Evolutionary conservation across 2,113 vertebrate genomes (phyloP).

Genomic region (Toxotes jaculatrix): DNA sequence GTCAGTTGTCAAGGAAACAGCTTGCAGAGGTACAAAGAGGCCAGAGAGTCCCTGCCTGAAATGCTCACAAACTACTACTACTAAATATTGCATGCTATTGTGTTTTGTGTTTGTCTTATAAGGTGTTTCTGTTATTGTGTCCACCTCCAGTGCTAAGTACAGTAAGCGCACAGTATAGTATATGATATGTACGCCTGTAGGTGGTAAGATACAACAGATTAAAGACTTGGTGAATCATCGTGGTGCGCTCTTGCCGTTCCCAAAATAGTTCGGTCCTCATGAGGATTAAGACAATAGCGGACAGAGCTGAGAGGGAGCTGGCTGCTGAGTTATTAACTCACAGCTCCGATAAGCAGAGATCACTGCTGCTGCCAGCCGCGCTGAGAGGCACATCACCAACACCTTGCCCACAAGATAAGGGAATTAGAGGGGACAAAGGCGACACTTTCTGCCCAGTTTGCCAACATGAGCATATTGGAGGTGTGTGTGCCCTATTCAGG

Average conservation of each 20-base stretch:
- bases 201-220: background rate
- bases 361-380: conserved; percentile 51
- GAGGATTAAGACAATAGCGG: conserved; percentile 63
- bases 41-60: no score
- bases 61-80: background rate
- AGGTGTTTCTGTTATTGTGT: background rate
- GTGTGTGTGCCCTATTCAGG: conserved; percentile 31
- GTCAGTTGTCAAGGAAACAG: conserved; percentile 29
- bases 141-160: background rate
- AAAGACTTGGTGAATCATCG: conserved; percentile 21
- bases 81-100: background rate
- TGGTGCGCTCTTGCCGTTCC: conserved; percentile 9
- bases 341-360: conserved; percentile 61
- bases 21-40: background rate
- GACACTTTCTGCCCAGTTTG: conserved; percentile 33
- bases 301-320: conserved; percentile 47
- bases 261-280: conserved; percentile 41
- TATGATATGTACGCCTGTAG: background rate
- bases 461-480: conserved; percentile 29
- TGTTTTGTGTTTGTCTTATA: background rate
- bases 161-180: background rate
- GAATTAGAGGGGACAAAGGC: conserved; percentile 56
- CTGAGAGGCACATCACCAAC: conserved; percentile 54
- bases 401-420: conserved; percentile 69
- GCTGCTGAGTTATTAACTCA: conserved; percentile 55